Evolutionary conservation across 35 echinoderm and acorn worm species (phyloP).

Genomic region (Patiria miniata): DNA sequence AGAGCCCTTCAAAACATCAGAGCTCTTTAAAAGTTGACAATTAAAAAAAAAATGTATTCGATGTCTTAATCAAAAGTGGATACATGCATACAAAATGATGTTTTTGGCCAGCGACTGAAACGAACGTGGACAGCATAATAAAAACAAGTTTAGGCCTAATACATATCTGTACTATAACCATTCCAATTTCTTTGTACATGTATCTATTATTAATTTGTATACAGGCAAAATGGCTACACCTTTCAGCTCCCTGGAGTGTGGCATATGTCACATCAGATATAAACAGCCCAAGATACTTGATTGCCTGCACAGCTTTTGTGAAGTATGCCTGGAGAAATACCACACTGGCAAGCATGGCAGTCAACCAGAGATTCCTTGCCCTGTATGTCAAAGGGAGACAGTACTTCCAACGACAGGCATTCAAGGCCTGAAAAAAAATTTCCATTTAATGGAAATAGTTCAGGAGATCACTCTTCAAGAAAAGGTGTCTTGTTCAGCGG

Average conservation of each 20-base stretch:
- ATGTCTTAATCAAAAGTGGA: no score
- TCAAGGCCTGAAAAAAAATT: neutral
- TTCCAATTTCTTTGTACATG: no score
- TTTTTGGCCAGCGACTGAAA: no score
- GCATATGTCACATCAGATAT: neutral
- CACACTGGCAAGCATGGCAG: neutral
- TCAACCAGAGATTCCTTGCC: neutral
- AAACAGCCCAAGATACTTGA: neutral
- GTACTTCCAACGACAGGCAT: neutral
- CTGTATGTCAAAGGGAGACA: conserved; percentile 9
- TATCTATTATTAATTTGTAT: no score
- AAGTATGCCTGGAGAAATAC: neutral
- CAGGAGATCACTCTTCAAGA: neutral
- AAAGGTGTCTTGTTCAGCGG: neutral
- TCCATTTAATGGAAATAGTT: neutral
- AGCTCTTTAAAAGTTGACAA: no score
- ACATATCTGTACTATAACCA: no score
- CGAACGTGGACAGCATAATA: no score
- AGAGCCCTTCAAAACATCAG: no score
- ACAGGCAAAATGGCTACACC: no score
- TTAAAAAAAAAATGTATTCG: no score
- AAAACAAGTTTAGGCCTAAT: no score
- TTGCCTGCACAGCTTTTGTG: conserved; percentile 21
- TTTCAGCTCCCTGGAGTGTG: neutral
- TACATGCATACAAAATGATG: no score